phyloP scores from a whole-genome alignment of 2,888 invertebrate species.

The Brassicogethes aeneus region DNA sequence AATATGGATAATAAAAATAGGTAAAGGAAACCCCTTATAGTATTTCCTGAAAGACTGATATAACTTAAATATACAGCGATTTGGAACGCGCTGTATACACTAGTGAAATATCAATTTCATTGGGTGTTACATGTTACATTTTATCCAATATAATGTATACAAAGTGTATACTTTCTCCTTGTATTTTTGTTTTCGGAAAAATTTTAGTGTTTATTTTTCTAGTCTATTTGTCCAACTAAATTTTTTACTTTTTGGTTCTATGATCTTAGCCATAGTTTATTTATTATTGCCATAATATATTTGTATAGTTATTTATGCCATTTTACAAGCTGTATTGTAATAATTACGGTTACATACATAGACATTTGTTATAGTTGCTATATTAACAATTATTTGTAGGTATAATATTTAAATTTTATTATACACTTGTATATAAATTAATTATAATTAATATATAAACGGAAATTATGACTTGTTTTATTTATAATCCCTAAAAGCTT shows the following conservation, averaged over 20 bases:
- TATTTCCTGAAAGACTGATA: constrained; percentile 13
- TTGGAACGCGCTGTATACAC: constrained; percentile 8
- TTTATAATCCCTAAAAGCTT: background rate
- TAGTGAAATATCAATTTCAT: constrained; percentile 7
- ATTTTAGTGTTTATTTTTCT: constrained; percentile 3
- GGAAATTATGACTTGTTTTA: background rate
- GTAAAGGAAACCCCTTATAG: constrained; percentile 3
- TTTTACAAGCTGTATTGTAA: background rate
- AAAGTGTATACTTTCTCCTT: background rate
- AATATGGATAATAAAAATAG: constrained; percentile 1
- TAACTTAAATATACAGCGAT: constrained; percentile 5
- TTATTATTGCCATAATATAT: constrained; percentile 11
- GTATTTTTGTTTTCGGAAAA: constrained; percentile 4
- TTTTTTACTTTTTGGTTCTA: constrained; percentile 2
- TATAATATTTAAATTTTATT: constrained; percentile 15
- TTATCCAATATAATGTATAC: background rate
- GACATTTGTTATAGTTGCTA: constrained; percentile 13
- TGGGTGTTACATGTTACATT: constrained; percentile 1
- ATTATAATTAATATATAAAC: background rate
- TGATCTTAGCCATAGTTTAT: constrained; percentile 1
- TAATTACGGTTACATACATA: constrained; percentile 4
- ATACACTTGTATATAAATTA: constrained; percentile 18
- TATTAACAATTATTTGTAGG: constrained; percentile 15
- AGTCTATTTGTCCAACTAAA: constrained; percentile 2
- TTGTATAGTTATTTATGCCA: constrained; percentile 7